Evolutionary conservation across 2,113 vertebrate species (phyloP), one percentile per base, ranked within the genome.

Genomic region (Indri indri): DNA sequence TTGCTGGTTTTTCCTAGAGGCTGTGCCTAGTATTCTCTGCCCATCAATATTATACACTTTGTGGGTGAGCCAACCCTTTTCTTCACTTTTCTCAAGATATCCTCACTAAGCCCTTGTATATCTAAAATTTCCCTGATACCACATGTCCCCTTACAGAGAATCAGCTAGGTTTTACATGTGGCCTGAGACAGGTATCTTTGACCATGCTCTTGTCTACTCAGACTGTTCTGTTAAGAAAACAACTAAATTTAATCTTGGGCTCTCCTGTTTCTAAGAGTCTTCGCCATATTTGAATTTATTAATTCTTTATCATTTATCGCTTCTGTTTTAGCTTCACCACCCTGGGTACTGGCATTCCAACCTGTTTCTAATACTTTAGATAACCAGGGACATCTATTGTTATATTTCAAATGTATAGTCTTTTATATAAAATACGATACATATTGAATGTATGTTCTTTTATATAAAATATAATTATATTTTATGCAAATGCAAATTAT

Each of bases 401-500:
- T 85, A 11, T 9, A 65, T 40, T 95, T 85, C 54, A 86, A 22
- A 61, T 73, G 50, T 91, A 45, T 27, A 47, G 6, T 80, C 37
- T 85, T 57, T 79, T 27, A 34, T 73, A 18, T 81, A 77, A 79
- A 68, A 74, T 65, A 80, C 47, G 42, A 37, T 40, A 47, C 27
- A 45, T 30, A 63, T 52, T 79, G 32, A 80, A 10, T 52, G 37
- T 32, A 47, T 2, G 16, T 63, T 94, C 25, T 94, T 87, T 93
- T 68, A 80, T 73, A 52, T 17, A 84, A 96, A 57, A 91, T 17
- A 77, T 61, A 57, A 16, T 79, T 52, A 23, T 25, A 40, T 63
- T 88, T 95, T 71, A 73, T 91, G 11, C 52, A 86, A 14, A 79
- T 70, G 88, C 40, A 34, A 76, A 95, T 76, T 88, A 68, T 77